Base-by-base conservation (phyloP, 2,797 vertebrate genomes). In the Pangasius larnaudii region DNA sequence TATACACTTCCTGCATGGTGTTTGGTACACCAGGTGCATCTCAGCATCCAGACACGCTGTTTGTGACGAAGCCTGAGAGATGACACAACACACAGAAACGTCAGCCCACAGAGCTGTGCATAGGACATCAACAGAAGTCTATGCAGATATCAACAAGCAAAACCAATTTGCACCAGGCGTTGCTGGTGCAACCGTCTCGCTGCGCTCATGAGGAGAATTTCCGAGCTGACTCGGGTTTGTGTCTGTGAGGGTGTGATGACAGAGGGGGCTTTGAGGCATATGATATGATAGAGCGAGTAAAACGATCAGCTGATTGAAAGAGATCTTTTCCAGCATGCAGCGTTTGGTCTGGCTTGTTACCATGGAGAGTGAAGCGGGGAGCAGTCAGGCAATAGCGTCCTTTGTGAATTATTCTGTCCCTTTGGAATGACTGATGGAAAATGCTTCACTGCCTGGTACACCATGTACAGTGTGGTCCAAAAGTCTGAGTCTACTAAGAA, bases 1-100 rank as follows among this genome's bases (percentile, higher is more conserved):
- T 94, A 93, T 94, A 96, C 95, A 96, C 86, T 89, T 88, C 87
- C 84, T 63, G 63, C 9, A 51, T 24, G 72, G 63, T 69, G n/a
- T 86, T 56, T 5, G 42, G 18, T 72, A 83, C 89, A 77, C 87
- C 65, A 71, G 84, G 87, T 69, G 69, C 86, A 89, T 86, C 86
- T 86, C 65, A 77, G 78, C 77, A 86, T 86, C 85, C 65, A 87
- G 59, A 87, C 27, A 65, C 30, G 19, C 59, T 85, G 81, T 58
- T 85, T 86, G 81, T 88, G 67, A 86, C 58, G 84, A 89, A 83
- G 72, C 87, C 85, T 83, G n/a, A 84, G 75, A 91, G 86, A 84
- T 91, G 83, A 91, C 86, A 89, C 86, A 90, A 91, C 86, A 90
- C 89, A 90, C 86, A 88, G 42, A 84, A 86, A 90, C 88, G 90